Evolutionary conservation across 2,888 invertebrate genomes (phyloP), one percentile per base, ranked within the genome.

Genomic region (Deilephila porcellus): DNA sequence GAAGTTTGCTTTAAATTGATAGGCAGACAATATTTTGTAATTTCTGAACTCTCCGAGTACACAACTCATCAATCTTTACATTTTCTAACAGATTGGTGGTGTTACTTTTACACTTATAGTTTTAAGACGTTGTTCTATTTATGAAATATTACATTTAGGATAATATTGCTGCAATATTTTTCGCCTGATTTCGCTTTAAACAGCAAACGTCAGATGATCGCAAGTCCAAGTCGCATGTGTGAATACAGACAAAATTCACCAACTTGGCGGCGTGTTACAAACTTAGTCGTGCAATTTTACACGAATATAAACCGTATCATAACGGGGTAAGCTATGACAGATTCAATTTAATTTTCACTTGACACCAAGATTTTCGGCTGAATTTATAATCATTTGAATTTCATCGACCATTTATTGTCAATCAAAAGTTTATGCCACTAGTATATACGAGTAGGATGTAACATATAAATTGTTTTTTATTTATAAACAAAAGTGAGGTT

Each of bases 291-390:
- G 60, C 5, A 60, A 60, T 60, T 60, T 60, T 60, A 29, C 60
- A 29, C 60, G 60, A 60, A 60, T 60, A 5, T 60, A 60, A 29
- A 60, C 29, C 32, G 29, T 60, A 60, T 60, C 60, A 60, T 60
- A 25, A 29, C 17, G 60, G 29, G 29, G 29, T 29, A 60, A 56
- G 56, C 19, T 29, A 32, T 29, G 29, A 17, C 60, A n/a, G 19
- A 56, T 56, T 29, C 29, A 60, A 60, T 60, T 60, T 60, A 60
- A 60, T 60, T 60, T 14, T 60, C 60, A 17, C 56, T 56, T 17
- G 56, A 56, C 56, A 56, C 56, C 19, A 6, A 17, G 29, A 11
- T 60, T 25, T 4, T 14, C 17, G 60, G 7, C n/a, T n/a, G n/a
- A 8, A n/a, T n/a, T 29, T 60, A 60, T 4, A 60, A 29, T 17